Conservation (phyloP, 2,797 vertebrate genomes). For the Hirundo rustica region DNA sequence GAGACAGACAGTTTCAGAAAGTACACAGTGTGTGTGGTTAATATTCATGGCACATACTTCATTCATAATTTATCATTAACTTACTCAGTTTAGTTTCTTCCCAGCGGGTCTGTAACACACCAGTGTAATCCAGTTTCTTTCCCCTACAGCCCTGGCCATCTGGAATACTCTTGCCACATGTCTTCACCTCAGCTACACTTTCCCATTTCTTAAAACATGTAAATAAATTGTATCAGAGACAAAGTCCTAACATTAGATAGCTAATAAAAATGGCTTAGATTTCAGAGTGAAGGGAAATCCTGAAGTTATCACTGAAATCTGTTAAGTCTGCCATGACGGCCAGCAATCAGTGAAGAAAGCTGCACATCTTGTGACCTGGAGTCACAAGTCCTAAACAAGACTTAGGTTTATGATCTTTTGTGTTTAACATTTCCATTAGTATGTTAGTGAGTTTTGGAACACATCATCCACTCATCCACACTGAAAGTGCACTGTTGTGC, state of each 20-base stretch:
- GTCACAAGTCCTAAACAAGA: background rate
- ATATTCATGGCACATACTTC: constrained; percentile 49
- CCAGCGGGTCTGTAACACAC: constrained; percentile 7
- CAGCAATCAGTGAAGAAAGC: background rate
- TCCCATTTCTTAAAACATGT: constrained; percentile 26
- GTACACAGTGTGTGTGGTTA: constrained; percentile 46
- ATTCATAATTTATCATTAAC: constrained; percentile 63
- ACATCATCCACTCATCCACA: rapidly evolving
- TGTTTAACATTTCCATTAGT: background rate
- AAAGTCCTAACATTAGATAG: background rate
- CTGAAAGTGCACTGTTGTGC: background rate
- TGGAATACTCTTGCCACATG: constrained; percentile 30
- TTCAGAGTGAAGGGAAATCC: background rate
- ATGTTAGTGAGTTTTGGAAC: background rate
- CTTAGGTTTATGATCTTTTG: background rate
- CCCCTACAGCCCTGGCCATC: constrained; percentile 17
- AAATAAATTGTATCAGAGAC: constrained; percentile 15
- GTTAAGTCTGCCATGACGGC: background rate
- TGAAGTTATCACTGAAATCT: background rate
- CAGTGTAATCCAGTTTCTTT: constrained; percentile 45
- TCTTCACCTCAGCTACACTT: constrained; percentile 55
- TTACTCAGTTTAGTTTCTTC: constrained; percentile 57
- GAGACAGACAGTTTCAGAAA: constrained; percentile 28
- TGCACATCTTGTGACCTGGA: background rate
- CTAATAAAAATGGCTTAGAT: background rate